Percentiles rank a stretch among this genome's conserved stretches.
These are phyloP conservation scores for Petrocephalus zakoni DNA, from an alignment of 2,113 vertebrate genomes.

Conservation along the genomic window DNA sequence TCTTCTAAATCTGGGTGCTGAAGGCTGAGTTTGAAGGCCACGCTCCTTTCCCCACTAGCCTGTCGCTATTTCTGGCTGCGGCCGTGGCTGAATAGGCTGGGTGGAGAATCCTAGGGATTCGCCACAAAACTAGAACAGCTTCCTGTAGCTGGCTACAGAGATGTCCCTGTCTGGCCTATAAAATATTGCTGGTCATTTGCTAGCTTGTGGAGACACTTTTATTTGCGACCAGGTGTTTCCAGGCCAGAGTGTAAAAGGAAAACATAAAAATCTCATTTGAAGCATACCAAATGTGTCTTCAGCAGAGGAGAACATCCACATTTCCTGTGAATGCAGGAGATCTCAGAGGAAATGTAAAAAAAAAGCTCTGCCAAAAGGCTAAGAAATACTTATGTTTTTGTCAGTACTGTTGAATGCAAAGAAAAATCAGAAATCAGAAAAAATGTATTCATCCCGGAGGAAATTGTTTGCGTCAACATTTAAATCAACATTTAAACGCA, in stretches of 20 bases:
- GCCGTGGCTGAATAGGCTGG: not conserved
- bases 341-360: slow-evolving; percentile 37
- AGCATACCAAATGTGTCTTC: slow-evolving; percentile 14
- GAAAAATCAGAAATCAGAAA: no score
- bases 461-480: no score
- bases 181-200: not conserved
- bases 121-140: not conserved
- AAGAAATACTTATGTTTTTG: not conserved
- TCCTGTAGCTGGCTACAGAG: not conserved
- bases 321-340: slow-evolving; percentile 28
- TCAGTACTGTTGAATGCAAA: not conserved
- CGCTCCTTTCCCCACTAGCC: not conserved
- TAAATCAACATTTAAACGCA: not conserved
- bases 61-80: slow-evolving; percentile 3
- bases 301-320: slow-evolving; percentile 24
- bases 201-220: not conserved
- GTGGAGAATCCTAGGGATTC: not conserved
- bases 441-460: no score
- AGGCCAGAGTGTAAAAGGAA: slow-evolving; percentile 33
- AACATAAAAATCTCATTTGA: not conserved
- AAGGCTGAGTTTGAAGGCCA: not conserved
- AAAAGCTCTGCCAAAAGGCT: not conserved
- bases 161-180: not conserved
- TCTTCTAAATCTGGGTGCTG: not conserved
- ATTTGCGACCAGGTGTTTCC: slow-evolving; percentile 55